These are phyloP conservation scores for Nesidiocoris tenuis DNA, from an alignment of 2,888 invertebrate genomes.

Conservation along the genomic window DNA sequence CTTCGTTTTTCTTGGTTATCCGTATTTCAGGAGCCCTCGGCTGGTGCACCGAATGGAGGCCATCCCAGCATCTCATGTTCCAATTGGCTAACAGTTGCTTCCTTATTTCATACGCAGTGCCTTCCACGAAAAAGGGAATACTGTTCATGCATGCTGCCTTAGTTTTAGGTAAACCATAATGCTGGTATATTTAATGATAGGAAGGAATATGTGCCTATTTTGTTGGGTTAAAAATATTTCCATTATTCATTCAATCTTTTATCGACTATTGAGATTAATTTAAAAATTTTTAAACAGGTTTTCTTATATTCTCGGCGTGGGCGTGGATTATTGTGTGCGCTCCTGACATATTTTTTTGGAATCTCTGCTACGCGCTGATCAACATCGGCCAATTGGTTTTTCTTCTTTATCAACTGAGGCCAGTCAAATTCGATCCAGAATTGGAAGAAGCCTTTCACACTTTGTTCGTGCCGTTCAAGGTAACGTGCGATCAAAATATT, in stretches of 20 bases:
- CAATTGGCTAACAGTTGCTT: constrained; percentile 78
- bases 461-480: constrained; percentile 79
- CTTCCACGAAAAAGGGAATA: constrained; percentile 74
- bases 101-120: constrained; percentile 75
- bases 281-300: constrained; percentile 64
- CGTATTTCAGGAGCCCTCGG: constrained; percentile 48
- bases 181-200: no score
- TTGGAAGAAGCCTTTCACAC: constrained; percentile 77
- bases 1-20: no score
- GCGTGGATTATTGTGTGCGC: constrained; percentile 88
- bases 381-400: constrained; percentile 79
- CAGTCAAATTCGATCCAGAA: constrained; percentile 79
- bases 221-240: no score
- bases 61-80: constrained; percentile 70
- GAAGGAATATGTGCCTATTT: no score
- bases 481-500: constrained; percentile 52
- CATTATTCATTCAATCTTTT: no score
- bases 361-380: constrained; percentile 76
- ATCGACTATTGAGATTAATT: no score
- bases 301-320: constrained; percentile 80
- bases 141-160: constrained; percentile 79
- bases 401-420: constrained; percentile 76
- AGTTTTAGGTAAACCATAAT: constrained; percentile 66
- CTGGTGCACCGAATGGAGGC: constrained; percentile 72
- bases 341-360: constrained; percentile 85